Evolutionary conservation across 2,888 invertebrate species (phyloP).

Genomic region (Hemithea aestivaria): DNA sequence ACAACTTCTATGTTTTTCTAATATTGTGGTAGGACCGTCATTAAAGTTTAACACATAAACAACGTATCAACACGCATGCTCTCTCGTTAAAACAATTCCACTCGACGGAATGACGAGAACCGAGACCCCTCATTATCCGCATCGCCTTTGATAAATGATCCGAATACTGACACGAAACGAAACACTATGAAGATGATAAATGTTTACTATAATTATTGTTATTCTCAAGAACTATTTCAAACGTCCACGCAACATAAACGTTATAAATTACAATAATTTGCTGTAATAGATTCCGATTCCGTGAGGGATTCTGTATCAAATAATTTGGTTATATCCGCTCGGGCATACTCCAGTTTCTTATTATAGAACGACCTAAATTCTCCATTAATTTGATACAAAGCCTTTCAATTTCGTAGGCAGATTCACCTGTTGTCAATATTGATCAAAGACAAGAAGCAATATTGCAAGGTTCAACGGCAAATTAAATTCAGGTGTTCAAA

Average conservation of each 20-base stretch:
- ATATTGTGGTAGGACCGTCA: too few relatives aligned
- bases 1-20: too few relatives aligned
- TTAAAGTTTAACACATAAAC: too few relatives aligned
- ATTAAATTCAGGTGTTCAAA: constrained; percentile 48
- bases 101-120: constrained; percentile 15
- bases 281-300: too few relatives aligned
- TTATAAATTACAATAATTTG: too few relatives aligned
- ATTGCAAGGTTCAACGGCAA: constrained; percentile 37
- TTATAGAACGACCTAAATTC: constrained; percentile 15
- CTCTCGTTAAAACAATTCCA: constrained; percentile 18
- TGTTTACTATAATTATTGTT: constrained; percentile 37
- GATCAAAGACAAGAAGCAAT: constrained; percentile 24
- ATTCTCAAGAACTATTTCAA: constrained; percentile 24
- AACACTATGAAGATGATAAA: constrained; percentile 50
- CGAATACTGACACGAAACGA: constrained; percentile 41
- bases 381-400: constrained; percentile 12
- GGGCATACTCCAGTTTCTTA: constrained; percentile 4
- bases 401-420: constrained; percentile 14
- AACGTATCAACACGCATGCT: constrained; percentile 4
- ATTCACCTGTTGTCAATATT: constrained; percentile 18
- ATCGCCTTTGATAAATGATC: constrained; percentile 45
- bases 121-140: constrained; percentile 38
- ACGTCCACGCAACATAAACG: too few relatives aligned
- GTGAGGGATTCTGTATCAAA: too few relatives aligned
- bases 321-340: constrained; percentile 4